phyloP scores from a whole-genome alignment of 2,888 invertebrate species.

The Limnephilus rhombicus region DNA sequence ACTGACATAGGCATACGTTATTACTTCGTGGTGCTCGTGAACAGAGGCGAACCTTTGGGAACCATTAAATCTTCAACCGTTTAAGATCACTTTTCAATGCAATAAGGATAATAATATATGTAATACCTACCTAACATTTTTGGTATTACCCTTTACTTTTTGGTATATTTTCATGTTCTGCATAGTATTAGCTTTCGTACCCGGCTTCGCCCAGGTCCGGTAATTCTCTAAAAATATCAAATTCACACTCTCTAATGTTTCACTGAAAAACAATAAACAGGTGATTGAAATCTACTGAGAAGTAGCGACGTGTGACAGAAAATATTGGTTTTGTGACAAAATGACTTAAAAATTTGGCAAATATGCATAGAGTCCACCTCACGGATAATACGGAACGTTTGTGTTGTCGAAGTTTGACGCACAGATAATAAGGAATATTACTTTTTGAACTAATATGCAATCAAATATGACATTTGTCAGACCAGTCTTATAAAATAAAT shows the following conservation, averaged over 20 bases:
- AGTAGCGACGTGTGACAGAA: background rate
- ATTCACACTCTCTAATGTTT: background rate
- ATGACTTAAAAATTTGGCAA: no score
- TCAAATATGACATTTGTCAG: no score
- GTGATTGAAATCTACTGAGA: background rate
- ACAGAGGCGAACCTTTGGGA: background rate
- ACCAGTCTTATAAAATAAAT: no score
- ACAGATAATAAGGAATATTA: no score
- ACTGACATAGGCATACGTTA: background rate
- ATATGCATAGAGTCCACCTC: no score
- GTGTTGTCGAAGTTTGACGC: no score
- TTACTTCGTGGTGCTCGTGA: background rate
- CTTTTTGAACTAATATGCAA: no score
- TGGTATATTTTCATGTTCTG: background rate
- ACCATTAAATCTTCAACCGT: background rate
- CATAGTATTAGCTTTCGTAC: no score
- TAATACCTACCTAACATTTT: background rate
- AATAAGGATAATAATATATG: background rate
- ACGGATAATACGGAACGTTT: no score
- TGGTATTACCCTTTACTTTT: background rate
- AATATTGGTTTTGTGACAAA: no score
- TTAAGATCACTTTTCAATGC: background rate
- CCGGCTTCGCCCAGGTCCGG: no score
- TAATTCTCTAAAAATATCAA: background rate
- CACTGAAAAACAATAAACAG: background rate